Conservation (phyloP, 2,797 vertebrate genomes). For the Tiaroga cobitis region DNA sequence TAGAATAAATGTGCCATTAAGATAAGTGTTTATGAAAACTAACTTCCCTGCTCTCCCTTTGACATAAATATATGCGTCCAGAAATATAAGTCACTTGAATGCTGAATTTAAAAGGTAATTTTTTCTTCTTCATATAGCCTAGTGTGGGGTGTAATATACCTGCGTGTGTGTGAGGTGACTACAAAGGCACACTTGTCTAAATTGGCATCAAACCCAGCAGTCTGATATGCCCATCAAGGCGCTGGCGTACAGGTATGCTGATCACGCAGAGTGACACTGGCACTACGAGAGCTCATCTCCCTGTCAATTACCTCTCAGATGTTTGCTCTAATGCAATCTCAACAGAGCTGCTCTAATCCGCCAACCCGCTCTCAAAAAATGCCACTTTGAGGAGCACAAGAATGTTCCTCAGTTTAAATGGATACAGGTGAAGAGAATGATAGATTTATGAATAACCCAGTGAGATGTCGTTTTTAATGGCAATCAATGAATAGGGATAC, state of each 20-base stretch:
- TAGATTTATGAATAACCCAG: neutral
- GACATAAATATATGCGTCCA: neutral
- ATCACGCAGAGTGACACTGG: slow-evolving; percentile 75
- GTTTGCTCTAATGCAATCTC: slow-evolving; percentile 78
- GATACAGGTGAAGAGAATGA: slow-evolving; percentile 3
- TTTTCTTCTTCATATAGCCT: neutral
- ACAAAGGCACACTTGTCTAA: slow-evolving; percentile 74
- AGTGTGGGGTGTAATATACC: slow-evolving; percentile 25
- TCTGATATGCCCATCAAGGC: slow-evolving; percentile 77
- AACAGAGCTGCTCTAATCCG: slow-evolving; percentile 69
- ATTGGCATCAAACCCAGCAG: slow-evolving; percentile 78
- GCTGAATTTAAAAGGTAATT: neutral
- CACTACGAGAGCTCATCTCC: slow-evolving; percentile 73
- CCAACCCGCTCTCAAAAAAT: slow-evolving; percentile 66
- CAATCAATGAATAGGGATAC: neutral
- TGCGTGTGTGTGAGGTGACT: slow-evolving; percentile 58
- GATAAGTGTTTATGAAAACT: no score
- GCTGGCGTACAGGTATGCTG: slow-evolving; percentile 72
- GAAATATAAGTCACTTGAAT: neutral
- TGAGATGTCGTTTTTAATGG: neutral
- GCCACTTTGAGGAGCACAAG: slow-evolving; percentile 57
- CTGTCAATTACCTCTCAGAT: slow-evolving; percentile 77
- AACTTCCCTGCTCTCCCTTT: no score
- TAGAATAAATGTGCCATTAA: no score
- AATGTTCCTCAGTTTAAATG: slow-evolving; percentile 52